Percentiles rank a stretch among this genome's conserved stretches.
These are phyloP conservation scores for Napeogenes inachia DNA, from an alignment of 2,888 invertebrate species.

Conservation along the genomic window DNA sequence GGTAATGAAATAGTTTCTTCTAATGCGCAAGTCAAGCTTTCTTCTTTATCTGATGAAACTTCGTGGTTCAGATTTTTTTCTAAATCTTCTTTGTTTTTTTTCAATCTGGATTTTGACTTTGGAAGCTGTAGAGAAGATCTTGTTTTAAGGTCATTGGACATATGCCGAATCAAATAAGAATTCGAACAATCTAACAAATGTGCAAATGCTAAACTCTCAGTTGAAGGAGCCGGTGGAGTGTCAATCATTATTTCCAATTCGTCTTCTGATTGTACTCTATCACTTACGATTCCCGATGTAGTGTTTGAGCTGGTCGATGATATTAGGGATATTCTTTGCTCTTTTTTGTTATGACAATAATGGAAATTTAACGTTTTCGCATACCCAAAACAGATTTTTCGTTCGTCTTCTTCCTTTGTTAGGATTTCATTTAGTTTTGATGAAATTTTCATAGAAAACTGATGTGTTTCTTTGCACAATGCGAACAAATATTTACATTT, in stretches of 20 bases:
- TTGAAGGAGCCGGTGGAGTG: conserved; percentile 89
- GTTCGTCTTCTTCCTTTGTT: conserved; percentile 86
- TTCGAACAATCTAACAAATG: conserved; percentile 83
- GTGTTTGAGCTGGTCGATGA: conserved; percentile 97
- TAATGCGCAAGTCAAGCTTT: conserved; percentile 44
- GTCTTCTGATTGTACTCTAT: conserved; percentile 95
- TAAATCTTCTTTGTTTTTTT: conserved; percentile 54
- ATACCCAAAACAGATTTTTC: conserved; percentile 85
- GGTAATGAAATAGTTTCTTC: conserved; percentile 60
- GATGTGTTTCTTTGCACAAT: conserved; percentile 94
- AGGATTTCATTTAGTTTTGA: conserved; percentile 89
- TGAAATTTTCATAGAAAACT: conserved; percentile 95
- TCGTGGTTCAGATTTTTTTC: conserved; percentile 48
- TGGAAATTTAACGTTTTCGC: conserved; percentile 80
- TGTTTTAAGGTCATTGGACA: conserved; percentile 52
- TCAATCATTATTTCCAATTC: conserved; percentile 93
- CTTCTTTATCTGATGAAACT: conserved; percentile 41
- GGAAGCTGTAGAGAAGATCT: conserved; percentile 61
- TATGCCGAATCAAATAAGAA: conserved; percentile 59
- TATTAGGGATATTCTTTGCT: conserved; percentile 92
- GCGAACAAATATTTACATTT: conserved; percentile 94
- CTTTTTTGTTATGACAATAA: conserved; percentile 80
- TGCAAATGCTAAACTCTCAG: conserved; percentile 88
- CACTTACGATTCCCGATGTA: conserved; percentile 97
- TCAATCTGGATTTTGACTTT: conserved; percentile 51